These are phyloP conservation scores for Rissa tridactyla DNA, from an alignment of 2,113 vertebrate species.

Conservation along the genomic window DNA sequence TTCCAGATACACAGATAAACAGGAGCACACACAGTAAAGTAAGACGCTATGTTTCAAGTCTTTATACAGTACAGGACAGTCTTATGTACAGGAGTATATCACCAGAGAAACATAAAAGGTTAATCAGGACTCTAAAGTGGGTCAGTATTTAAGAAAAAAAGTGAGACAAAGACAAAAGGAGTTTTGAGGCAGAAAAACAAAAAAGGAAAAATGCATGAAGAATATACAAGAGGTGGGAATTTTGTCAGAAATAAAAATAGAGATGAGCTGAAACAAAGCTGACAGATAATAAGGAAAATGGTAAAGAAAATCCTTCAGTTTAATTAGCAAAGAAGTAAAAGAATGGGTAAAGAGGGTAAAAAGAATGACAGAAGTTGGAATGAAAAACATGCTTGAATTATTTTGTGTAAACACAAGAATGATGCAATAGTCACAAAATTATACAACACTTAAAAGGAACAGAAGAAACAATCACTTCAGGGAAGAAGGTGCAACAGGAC, in stretches of 20 bases:
- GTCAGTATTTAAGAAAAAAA: background rate
- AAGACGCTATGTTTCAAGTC: background rate
- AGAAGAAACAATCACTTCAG: background rate
- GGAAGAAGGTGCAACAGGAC: background rate
- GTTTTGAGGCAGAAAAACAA: background rate
- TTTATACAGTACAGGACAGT: background rate
- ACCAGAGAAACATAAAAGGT: background rate
- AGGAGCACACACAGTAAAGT: background rate
- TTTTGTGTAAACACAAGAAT: background rate
- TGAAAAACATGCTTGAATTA: background rate
- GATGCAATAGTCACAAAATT: background rate
- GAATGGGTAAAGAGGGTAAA: background rate
- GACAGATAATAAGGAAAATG: background rate
- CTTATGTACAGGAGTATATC: background rate
- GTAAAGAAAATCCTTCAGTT: background rate
- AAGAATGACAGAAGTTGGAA: background rate
- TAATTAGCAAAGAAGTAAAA: background rate
- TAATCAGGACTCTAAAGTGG: background rate
- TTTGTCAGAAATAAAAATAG: background rate
- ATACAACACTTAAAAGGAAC: background rate
- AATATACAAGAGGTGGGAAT: background rate
- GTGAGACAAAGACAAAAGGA: background rate
- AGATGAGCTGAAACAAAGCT: background rate
- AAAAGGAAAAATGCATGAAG: background rate
- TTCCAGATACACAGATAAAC: background rate